Evolutionary conservation across 2,113 vertebrate genomes (phyloP).

Genomic region (Microcebus jonahi): DNA sequence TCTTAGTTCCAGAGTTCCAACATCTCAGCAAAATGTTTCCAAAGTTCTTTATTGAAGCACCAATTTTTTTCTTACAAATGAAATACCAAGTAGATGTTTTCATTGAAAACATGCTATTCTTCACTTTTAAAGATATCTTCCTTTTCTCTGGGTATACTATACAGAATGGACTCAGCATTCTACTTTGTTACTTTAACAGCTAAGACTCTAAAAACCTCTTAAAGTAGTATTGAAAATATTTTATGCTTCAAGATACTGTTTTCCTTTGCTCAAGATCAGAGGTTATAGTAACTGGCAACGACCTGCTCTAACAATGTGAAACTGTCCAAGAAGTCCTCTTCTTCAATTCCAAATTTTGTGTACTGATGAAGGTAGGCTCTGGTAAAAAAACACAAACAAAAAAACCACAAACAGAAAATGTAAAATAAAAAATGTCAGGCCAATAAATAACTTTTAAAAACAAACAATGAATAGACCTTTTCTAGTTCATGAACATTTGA

Average conservation of each 20-base stretch:
- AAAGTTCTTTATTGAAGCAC: neutral
- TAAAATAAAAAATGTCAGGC: conserved; percentile 7
- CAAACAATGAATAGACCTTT: neutral
- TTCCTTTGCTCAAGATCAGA: conserved; percentile 79
- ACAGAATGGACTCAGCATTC: neutral
- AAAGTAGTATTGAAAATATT: conserved; percentile 7
- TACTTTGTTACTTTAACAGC: neutral
- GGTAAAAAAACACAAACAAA: neutral
- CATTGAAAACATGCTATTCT: conserved; percentile 37
- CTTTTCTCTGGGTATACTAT: neutral
- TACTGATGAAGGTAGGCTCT: conserved; percentile 98
- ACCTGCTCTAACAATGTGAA: conserved; percentile 95
- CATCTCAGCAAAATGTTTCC: neutral
- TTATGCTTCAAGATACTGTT: neutral
- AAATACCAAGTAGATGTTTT: conserved; percentile 30
- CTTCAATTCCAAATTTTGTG: conserved; percentile 92
- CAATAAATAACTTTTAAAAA: conserved; percentile 41
- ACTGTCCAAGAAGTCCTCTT: conserved; percentile 96
- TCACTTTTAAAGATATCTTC: neutral
- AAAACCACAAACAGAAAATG: neutral
- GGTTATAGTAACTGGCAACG: conserved; percentile 92
- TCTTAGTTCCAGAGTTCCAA: neutral
- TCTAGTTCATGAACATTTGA: neutral
- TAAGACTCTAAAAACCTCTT: neutral
- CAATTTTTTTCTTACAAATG: conserved; percentile 1